Percentiles rank a stretch among this genome's conserved stretches.
Evolutionary conservation across 2,113 vertebrate genomes (phyloP).

Genomic region (Acanthochromis polyacanthus): DNA sequence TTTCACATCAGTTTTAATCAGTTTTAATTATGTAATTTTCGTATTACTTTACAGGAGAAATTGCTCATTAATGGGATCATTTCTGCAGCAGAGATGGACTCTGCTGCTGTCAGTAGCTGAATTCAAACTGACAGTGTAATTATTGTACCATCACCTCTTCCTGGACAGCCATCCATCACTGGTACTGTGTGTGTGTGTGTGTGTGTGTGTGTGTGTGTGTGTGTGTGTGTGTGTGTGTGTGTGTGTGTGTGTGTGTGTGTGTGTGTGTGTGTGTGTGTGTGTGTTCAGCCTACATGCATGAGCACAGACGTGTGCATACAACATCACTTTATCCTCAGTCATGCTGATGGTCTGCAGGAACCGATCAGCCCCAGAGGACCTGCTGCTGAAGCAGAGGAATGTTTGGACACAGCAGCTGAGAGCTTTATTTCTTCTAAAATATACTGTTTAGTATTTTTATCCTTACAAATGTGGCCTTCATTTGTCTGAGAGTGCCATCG

Average conservation of each 20-base stretch:
- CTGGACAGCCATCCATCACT: slow-evolving; percentile 39
- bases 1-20: not conserved
- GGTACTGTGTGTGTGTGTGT: not conserved
- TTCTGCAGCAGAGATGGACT: not conserved
- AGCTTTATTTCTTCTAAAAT: not conserved
- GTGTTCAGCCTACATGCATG: slow-evolving; percentile 11
- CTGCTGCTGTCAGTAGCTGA: slow-evolving; percentile 34
- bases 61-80: not conserved
- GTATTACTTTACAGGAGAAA: not conserved
- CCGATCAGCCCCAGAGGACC: not conserved
- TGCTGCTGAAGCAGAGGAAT: not conserved
- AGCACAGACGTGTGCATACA: slow-evolving; percentile 15
- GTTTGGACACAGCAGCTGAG: not conserved
- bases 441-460: too few species aligned
- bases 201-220: slow-evolving; percentile 7
- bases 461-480: too few species aligned
- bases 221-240: not conserved
- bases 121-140: slow-evolving; percentile 54
- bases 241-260: not conserved
- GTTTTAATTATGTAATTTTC: not conserved
- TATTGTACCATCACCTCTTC: slow-evolving; percentile 57
- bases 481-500: too few species aligned
- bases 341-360: not conserved
- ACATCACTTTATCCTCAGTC: not conserved
- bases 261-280: slow-evolving; percentile 3